Base-by-base conservation (phyloP, 2,888 invertebrate genomes). In the Aleiodes alternator region DNA sequence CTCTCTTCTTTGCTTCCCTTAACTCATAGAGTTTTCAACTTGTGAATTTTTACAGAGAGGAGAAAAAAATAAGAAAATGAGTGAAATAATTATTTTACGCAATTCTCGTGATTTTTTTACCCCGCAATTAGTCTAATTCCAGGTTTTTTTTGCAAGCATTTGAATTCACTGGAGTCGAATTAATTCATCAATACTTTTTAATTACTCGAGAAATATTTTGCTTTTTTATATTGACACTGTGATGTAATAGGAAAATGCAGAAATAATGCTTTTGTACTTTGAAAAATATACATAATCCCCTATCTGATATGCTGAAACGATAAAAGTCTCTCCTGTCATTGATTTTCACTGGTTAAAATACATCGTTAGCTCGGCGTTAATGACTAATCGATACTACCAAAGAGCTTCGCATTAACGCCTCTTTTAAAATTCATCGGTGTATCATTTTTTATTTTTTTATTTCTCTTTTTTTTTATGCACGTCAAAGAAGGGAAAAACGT, bases 401-500 rank as follows among this genome's bases (percentile, higher is more conserved):
- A 51, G 34, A 72, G 55, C 43, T 61, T 51, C 50, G 59, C 61
- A 50, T 70, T 34, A 55, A 14, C 61, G 57, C 61, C 51, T 48
- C 59, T 12, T 73, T 34, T 23, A 14, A 66, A 71, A 51, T 69
- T 56, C 34, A 29, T 69, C 51, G 72, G 43, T 53, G 61, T 61
- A 38, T 71, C 16, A n/a, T 57, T 16, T 59, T 12, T 61, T 34
- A 55, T 31, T 66, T 66, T 38, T 71, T 61, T 38, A 16, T 66
- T 57, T 23, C 66, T 61, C 29, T 71, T 73, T 55, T 66, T 48
- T 59, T 29, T 69, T 53, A 51, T 69, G 55, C 31, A 61, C 71
- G 51, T 75, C 73, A 64, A 16, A 78, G 61, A 76, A 74, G 61
- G 75, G 53, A 75, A 72, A 75, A 78, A 78, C 78, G 77, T 76